These are phyloP conservation scores for Ceratitis capitata DNA, from an alignment of 1,140 invertebrate species.

Conservation along the genomic window DNA sequence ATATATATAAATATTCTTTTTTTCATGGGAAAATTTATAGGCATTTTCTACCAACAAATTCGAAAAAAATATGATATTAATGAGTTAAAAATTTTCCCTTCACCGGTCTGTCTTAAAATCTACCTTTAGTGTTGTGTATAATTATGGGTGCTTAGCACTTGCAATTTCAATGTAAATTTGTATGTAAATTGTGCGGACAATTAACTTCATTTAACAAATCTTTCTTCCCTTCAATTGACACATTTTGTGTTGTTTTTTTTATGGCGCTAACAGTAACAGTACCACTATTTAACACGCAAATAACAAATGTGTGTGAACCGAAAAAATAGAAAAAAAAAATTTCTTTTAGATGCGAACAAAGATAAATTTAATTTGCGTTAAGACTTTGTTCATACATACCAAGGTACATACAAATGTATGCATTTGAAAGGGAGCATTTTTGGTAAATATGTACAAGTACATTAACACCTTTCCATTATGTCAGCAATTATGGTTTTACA, in stretches of 20 bases:
- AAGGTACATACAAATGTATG: background rate
- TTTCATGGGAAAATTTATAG: no score
- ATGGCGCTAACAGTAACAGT: no score
- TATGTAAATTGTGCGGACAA: background rate
- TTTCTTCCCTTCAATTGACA: background rate
- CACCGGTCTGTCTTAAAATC: no score
- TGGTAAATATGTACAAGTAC: background rate
- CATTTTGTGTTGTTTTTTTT: background rate
- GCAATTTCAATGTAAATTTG: no score
- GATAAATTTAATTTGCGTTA: background rate
- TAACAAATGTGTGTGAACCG: constrained; percentile 18
- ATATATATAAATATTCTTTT: no score
- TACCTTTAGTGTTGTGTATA: no score
- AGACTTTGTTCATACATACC: background rate
- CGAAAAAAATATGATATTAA: no score
- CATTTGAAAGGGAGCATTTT: no score
- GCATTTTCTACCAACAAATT: no score
- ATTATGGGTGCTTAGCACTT: no score
- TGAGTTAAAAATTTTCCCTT: no score
- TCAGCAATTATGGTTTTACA: constrained; percentile 21
- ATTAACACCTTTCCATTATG: constrained; percentile 20
- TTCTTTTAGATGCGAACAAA: no score
- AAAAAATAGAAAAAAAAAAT: background rate
- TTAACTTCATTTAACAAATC: background rate
- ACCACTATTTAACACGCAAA: background rate